phyloP scores from a whole-genome alignment of 2,797 vertebrate species.

The Malacoctenus gilli region DNA sequence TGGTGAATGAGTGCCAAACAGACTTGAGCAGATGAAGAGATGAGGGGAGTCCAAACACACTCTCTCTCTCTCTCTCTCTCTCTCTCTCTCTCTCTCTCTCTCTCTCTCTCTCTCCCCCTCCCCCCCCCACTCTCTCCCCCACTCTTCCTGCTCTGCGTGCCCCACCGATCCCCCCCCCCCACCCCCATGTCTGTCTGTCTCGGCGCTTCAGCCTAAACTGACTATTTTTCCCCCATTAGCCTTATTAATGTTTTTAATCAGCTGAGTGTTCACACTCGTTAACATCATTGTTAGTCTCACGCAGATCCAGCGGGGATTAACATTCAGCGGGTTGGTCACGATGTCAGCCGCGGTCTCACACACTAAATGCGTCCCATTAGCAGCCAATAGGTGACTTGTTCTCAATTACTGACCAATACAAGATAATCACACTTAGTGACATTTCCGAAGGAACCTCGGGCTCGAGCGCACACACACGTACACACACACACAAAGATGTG shows the following conservation, averaged over 20 bases:
- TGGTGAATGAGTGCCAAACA: slow-evolving; percentile 66
- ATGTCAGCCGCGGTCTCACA: slow-evolving; percentile 44
- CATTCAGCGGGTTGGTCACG: slow-evolving; percentile 62
- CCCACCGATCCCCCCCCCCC: slow-evolving; percentile 6
- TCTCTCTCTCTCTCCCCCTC: slow-evolving; percentile 1
- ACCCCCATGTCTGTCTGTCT: slow-evolving; percentile 56
- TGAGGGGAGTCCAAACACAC: slow-evolving; percentile 54
- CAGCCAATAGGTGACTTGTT: slow-evolving; percentile 70
- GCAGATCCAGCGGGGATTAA: slow-evolving; percentile 59
- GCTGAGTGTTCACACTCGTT: slow-evolving; percentile 64
- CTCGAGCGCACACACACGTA: slow-evolving; percentile 13
- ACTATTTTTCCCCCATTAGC: slow-evolving; percentile 71
- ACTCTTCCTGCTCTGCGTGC: slow-evolving; percentile 28
- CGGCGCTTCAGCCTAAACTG: slow-evolving; percentile 52
- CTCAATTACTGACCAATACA: slow-evolving; percentile 69
- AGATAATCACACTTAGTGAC: slow-evolving; percentile 60
- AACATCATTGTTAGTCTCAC: slow-evolving; percentile 50
- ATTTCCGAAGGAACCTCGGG: slow-evolving; percentile 39
- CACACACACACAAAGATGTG: background rate
- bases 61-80: background rate
- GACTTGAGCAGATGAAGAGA: slow-evolving; percentile 66
- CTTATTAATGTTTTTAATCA: slow-evolving; percentile 79
- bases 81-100: background rate
- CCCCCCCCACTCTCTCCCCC: slow-evolving; percentile 10
- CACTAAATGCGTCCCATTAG: slow-evolving; percentile 47